Evolutionary conservation across 2,113 vertebrate species (phyloP).

Genomic region (Microcebus murinus): DNA sequence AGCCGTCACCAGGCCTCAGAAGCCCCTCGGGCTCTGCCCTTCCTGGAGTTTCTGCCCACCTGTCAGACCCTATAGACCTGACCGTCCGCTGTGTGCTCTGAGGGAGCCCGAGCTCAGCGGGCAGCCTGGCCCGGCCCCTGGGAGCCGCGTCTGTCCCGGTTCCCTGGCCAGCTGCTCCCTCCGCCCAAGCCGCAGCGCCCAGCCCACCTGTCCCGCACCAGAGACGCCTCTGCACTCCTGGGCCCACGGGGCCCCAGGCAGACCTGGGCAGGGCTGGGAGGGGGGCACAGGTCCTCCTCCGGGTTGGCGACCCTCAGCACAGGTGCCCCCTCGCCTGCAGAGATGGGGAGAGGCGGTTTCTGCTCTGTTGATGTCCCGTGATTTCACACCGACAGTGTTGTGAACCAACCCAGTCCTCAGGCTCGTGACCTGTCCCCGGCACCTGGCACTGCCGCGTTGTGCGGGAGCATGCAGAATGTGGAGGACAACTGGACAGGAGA

Average conservation of each 20-base stretch:
- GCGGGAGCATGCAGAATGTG: fast-evolving
- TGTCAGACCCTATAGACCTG: fast-evolving
- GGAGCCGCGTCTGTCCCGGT: no score
- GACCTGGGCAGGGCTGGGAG: not conserved
- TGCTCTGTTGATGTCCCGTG: not conserved
- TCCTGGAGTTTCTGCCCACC: not conserved
- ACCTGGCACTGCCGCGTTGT: fast-evolving
- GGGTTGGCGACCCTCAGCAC: not conserved
- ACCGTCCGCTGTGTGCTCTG: not conserved
- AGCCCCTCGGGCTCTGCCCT: not conserved
- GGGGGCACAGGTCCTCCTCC: fast-evolving
- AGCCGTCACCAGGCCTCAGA: fast-evolving
- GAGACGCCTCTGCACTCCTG: not conserved
- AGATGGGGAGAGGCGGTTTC: not conserved
- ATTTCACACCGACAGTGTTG: not conserved
- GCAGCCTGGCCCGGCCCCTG: fast-evolving
- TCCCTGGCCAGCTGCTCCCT: not conserved
- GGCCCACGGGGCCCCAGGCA: not conserved
- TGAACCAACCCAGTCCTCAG: fast-evolving
- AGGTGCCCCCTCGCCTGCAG: fast-evolving
- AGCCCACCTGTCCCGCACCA: fast-evolving
- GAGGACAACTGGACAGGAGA: no score
- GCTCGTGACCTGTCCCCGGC: fast-evolving
- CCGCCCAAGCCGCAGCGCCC: fast-evolving
- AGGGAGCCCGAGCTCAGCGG: no score